Conservation (phyloP, 2,797 vertebrate genomes). For the Vespertilio murinus region DNA sequence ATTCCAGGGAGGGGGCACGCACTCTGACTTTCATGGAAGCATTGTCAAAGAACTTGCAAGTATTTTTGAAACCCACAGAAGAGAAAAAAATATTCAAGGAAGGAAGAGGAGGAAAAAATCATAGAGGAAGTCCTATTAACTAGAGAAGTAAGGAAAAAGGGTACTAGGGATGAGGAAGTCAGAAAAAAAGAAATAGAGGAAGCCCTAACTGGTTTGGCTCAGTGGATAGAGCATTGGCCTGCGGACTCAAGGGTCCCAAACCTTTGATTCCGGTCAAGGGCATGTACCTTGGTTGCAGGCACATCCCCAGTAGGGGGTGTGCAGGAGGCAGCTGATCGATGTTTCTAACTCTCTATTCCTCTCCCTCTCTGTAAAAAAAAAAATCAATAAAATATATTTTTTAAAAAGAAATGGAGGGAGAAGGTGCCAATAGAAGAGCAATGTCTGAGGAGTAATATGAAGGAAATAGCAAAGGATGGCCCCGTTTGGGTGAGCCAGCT, state of each 20-base stretch:
- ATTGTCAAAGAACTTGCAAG: not conserved
- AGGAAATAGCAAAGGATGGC: not conserved
- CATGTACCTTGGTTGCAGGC: too few relatives aligned
- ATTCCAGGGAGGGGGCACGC: not conserved
- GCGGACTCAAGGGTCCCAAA: too few relatives aligned
- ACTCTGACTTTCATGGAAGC: not conserved
- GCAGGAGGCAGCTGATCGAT: too few relatives aligned
- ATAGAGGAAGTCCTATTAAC: not conserved
- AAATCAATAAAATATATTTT: too few relatives aligned
- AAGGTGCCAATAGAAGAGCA: not conserved
- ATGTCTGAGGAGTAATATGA: not conserved
- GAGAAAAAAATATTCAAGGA: not conserved
- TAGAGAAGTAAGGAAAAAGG: not conserved
- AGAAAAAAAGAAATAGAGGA: too few relatives aligned
- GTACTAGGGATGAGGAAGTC: not conserved
- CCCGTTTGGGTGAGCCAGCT: not conserved
- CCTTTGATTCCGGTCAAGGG: too few relatives aligned
- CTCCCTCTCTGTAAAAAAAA: too few relatives aligned
- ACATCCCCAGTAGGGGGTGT: too few relatives aligned
- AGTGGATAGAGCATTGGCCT: too few relatives aligned
- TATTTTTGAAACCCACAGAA: not conserved
- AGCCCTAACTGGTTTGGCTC: too few relatives aligned
- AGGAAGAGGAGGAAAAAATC: not conserved
- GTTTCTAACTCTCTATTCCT: too few relatives aligned
- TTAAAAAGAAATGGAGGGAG: not conserved